Base-by-base conservation (phyloP, 1,140 invertebrate genomes). In the Hypsibius dujardini region DNA sequence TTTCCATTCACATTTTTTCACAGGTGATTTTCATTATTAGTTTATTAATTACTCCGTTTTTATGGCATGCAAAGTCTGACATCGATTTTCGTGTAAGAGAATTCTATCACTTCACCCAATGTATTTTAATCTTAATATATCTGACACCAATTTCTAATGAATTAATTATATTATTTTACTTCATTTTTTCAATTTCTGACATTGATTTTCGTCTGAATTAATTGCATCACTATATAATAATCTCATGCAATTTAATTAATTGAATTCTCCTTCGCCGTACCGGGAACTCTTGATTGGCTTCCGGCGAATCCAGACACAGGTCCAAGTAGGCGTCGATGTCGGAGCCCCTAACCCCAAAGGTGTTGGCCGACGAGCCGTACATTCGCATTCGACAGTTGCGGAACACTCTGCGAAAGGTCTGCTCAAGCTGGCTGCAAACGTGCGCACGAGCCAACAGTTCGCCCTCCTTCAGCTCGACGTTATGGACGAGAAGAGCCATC, bases 321-420 rank as follows among this genome's bases (percentile, higher is more conserved):
- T 67, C 62, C 12, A 67, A 45, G 62, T 15, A 67, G 12, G 12
- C 7, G 62, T 67, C 62, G 62, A 67, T 67, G 42, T 67, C 62
- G 62, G 62, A 67, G 7, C 62, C 62, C 3, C 62, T 12, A 45
- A 67, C 62, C 3, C 62, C 62, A 42, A 67, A 67, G 12, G 62
- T 67, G 42, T 67, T 67, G 62, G 45, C 62, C 12, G 62, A 67
- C 3, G 62, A 67, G 7, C 62, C 62, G 42, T 67, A 67, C 42
- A 67, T 15, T 12, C 62, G 62, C 12, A 67, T 3, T 7, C 3
- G 3, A 42, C 62, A 67, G 3, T 42, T 12, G 12, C 62, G 62
- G 62, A 67, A 67, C 3, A 67, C 45, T 3, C 42, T 12, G 3
- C 62, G 62, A 42, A 67, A 67, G 12, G 62, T 15, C 12, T 12